phyloP scores from a whole-genome alignment of 2,113 vertebrate genomes.

The Gnathochromis pfefferi region DNA sequence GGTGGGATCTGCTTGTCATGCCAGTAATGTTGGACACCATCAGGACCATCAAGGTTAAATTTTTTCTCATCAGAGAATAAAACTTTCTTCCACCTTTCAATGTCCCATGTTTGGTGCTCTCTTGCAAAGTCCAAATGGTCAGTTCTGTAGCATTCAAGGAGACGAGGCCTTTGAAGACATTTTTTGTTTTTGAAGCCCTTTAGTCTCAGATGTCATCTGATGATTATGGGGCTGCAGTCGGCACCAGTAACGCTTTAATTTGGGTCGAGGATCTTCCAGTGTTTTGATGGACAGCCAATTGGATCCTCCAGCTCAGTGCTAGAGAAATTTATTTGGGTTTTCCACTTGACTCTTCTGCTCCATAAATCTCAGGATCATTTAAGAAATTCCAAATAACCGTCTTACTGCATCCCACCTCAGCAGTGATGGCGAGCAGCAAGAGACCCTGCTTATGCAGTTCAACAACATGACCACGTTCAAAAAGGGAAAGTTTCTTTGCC shows the following conservation, averaged over 20 bases:
- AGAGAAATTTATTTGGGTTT: neutral
- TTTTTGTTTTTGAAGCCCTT: neutral
- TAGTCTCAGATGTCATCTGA: neutral
- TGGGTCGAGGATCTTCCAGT: neutral
- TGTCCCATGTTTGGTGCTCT: neutral
- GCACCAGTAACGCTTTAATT: neutral
- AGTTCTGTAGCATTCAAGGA: neutral
- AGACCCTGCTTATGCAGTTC: neutral
- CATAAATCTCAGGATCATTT: neutral
- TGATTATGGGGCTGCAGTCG: neutral
- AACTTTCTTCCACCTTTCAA: neutral
- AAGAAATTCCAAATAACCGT: neutral
- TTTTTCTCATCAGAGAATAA: neutral
- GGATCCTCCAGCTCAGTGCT: neutral
- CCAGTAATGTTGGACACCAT: neutral
- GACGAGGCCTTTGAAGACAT: neutral
- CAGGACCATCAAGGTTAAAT: neutral
- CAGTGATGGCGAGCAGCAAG: neutral
- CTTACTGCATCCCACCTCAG: neutral
- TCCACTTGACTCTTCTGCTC: neutral
- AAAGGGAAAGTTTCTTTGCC: neutral
- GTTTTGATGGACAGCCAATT: neutral
- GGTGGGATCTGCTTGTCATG: neutral
- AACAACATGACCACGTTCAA: neutral
- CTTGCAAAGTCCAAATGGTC: neutral